A percentile compares a stretch with the other conserved stretches of the same genome.
phyloP scores from a whole-genome alignment of 1,140 invertebrate species.

The Ceratina calcarata region DNA sequence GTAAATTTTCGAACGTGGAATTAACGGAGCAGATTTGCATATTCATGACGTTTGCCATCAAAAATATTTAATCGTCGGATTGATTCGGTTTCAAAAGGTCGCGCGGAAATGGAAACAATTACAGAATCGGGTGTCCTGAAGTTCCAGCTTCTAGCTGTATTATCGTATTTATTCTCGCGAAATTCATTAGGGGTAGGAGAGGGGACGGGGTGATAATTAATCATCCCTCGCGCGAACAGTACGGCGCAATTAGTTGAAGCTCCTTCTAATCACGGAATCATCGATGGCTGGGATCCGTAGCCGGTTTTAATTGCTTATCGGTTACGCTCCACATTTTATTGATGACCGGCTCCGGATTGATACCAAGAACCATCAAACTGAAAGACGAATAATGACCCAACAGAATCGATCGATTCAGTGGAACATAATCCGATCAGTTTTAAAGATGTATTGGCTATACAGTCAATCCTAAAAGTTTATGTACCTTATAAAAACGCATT shows the following conservation, averaged over 20 bases:
- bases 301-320: constrained; percentile 5
- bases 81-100: background rate
- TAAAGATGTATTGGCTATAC: too few relatives aligned
- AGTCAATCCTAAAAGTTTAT: too few relatives aligned
- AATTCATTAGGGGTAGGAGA: background rate
- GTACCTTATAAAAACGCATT: too few relatives aligned
- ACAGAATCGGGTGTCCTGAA: too few relatives aligned
- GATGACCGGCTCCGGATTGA: background rate
- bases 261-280: constrained; percentile 33
- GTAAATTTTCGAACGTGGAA: background rate
- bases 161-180: constrained; percentile 20
- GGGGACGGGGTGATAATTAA: constrained; percentile 21
- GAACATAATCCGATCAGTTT: too few relatives aligned
- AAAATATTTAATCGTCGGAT: constrained; percentile 22
- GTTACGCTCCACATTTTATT: constrained; percentile 1
- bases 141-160: background rate
- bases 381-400: too few relatives aligned
- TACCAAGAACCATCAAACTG: background rate
- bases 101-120: background rate
- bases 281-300: background rate
- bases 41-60: background rate
- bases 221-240: background rate
- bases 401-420: too few relatives aligned
- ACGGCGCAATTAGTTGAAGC: constrained; percentile 7
- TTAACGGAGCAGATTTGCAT: background rate